These are phyloP conservation scores for Stictocephala bisonia DNA, from an alignment of 2,888 invertebrate genomes.

Conservation along the genomic window DNA sequence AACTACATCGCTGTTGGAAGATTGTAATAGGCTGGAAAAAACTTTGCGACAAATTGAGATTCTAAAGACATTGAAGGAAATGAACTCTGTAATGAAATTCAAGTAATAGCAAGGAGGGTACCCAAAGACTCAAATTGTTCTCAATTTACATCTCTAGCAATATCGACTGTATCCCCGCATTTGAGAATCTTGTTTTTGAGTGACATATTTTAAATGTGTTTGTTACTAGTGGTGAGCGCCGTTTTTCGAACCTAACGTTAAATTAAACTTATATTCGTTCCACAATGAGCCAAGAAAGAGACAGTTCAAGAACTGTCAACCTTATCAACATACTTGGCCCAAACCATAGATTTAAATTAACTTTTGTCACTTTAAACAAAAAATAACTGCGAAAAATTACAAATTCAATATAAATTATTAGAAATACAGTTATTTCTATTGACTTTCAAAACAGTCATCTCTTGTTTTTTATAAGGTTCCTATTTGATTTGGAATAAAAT, in stretches of 20 bases:
- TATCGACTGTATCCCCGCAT: background rate
- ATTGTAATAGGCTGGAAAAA: too few relatives aligned
- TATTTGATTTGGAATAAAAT: too few relatives aligned
- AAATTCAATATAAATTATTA: background rate
- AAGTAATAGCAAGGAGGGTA: too few relatives aligned
- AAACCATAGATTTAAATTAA: background rate
- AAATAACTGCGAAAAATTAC: background rate
- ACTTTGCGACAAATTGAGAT: background rate
- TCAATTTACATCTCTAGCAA: too few relatives aligned
- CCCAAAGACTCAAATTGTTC: background rate
- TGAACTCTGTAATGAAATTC: background rate
- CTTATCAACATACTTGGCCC: background rate
- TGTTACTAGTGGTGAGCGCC: background rate
- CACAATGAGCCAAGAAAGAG: background rate
- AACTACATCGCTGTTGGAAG: background rate
- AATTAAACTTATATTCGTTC: constrained; percentile 5
- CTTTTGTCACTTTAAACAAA: background rate
- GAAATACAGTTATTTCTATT: too few relatives aligned
- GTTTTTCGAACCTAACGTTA: background rate
- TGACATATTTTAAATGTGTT: background rate
- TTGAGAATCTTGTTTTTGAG: background rate
- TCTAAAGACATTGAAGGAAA: background rate
- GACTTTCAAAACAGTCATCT: too few relatives aligned
- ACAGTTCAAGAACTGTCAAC: background rate
- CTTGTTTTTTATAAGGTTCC: too few relatives aligned